These are phyloP conservation scores for Melanotaenia trifasciata DNA, from an alignment of 2,797 vertebrate genomes.

Conservation along the genomic window DNA sequence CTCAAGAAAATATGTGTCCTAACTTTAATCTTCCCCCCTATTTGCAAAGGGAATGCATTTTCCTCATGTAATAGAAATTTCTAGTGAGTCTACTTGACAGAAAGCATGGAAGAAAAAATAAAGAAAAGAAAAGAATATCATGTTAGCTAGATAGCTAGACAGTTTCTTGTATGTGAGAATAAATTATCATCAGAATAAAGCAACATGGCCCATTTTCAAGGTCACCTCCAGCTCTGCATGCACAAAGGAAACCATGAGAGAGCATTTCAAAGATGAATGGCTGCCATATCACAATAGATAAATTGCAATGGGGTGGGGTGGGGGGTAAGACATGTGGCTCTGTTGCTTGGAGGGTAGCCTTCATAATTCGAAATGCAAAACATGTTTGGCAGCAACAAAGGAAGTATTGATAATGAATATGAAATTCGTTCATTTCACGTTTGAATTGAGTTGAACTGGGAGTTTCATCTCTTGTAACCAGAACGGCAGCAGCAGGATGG, in stretches of 20 bases:
- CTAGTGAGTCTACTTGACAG: constrained; percentile 14
- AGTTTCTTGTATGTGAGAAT: constrained; percentile 62
- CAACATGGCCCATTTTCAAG: constrained; percentile 70
- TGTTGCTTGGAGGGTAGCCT: constrained; percentile 43
- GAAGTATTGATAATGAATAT: constrained; percentile 49
- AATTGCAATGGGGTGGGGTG: constrained; percentile 34
- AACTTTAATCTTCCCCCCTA: constrained; percentile 6
- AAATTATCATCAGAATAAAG: constrained; percentile 71
- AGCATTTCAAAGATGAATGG: constrained; percentile 79
- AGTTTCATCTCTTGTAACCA: not conserved
- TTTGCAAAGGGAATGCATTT: not conserved
- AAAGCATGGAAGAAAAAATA: constrained; percentile 23
- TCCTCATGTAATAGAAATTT: constrained; percentile 26
- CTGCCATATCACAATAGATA: constrained; percentile 73
- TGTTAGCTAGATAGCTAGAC: constrained; percentile 47
- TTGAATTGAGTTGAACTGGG: constrained; percentile 15
- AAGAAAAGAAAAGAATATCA: constrained; percentile 40
- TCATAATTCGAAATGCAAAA: constrained; percentile 51
- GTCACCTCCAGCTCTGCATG: constrained; percentile 66
- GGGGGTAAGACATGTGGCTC: constrained; percentile 59
- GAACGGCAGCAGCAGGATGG: not conserved
- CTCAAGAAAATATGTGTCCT: not conserved
- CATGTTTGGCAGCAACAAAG: constrained; percentile 50
- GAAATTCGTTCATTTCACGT: constrained; percentile 39
- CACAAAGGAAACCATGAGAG: constrained; percentile 78